Evolutionary conservation across 1,140 invertebrate species (phyloP).

Genomic region (Dreissena polymorpha): DNA sequence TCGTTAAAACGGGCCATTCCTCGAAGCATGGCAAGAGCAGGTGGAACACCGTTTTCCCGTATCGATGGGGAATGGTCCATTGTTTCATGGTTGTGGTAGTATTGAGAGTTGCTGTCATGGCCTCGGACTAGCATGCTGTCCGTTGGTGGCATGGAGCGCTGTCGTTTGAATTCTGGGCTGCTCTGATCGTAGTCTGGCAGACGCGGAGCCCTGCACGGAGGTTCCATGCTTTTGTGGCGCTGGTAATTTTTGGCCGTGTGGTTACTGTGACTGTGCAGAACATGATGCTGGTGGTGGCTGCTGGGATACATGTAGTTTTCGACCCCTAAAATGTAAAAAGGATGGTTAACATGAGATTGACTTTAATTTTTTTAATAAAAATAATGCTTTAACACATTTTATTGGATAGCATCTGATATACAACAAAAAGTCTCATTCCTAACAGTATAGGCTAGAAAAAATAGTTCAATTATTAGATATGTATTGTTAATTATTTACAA

Average conservation of each 20-base stretch:
- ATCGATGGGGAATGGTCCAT: slow-evolving; percentile 41
- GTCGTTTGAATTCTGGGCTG: slow-evolving; percentile 49
- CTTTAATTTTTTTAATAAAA: too few species aligned
- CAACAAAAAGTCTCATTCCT: too few species aligned
- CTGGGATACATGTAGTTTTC: not conserved
- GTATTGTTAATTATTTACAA: too few species aligned
- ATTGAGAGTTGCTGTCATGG: slow-evolving; percentile 44
- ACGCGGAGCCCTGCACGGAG: not conserved
- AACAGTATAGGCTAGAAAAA: too few species aligned
- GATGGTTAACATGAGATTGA: too few species aligned
- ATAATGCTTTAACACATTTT: too few species aligned
- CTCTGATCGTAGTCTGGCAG: slow-evolving; percentile 31
- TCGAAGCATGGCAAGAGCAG: slow-evolving; percentile 18
- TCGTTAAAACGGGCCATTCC: slow-evolving; percentile 25
- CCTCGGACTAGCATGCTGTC: slow-evolving; percentile 47
- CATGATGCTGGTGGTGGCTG: not conserved
- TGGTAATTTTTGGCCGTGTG: not conserved
- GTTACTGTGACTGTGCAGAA: too few species aligned
- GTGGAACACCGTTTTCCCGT: slow-evolving; percentile 28
- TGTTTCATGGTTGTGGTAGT: slow-evolving; percentile 31
- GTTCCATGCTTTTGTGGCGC: slow-evolving; percentile 35
- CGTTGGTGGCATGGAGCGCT: slow-evolving; percentile 39
- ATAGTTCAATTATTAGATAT: too few species aligned
- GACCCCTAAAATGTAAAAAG: too few species aligned
- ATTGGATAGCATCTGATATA: too few species aligned